Percentiles rank a stretch among this genome's conserved stretches.
phyloP scores from a whole-genome alignment of 1,140 invertebrate genomes.

The Drosophila sturtevanti region DNA sequence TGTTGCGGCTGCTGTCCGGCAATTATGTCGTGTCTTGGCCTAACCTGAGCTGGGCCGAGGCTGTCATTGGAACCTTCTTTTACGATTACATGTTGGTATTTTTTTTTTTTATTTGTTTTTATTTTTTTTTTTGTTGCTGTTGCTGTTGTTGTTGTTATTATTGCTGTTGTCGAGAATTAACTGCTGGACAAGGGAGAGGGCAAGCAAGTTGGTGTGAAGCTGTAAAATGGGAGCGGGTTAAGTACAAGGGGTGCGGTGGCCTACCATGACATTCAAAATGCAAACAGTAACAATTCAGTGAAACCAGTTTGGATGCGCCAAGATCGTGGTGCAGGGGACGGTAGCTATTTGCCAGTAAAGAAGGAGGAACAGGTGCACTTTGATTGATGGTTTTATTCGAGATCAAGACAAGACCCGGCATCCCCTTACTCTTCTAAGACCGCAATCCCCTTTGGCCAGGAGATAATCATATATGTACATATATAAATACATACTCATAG shows the following conservation, averaged over 20 bases:
- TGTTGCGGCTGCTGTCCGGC: conserved; percentile 21
- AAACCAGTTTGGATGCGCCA: conserved; percentile 56
- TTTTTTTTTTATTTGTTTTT: neutral
- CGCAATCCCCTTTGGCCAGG: neutral
- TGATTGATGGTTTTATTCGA: conserved; percentile 43
- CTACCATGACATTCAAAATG: conserved; percentile 57
- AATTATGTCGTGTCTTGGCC: conserved; percentile 25
- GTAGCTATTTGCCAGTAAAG: neutral
- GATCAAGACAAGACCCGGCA: neutral
- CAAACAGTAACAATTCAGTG: conserved; percentile 33
- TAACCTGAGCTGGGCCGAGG: conserved; percentile 23
- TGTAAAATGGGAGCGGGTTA: neutral
- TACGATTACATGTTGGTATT: conserved; percentile 39
- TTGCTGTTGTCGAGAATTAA: conserved; percentile 50
- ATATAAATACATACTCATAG: neutral
- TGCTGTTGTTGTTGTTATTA: neutral
- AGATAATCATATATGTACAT: neutral
- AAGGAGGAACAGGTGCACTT: conserved; percentile 38
- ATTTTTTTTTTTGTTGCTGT: neutral
- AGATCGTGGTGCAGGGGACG: conserved; percentile 29
- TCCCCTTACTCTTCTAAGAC: neutral
- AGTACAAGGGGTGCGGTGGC: neutral
- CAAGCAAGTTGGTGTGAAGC: neutral
- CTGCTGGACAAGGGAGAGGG: conserved; percentile 19
- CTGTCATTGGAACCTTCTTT: conserved; percentile 4